A percentile compares a stretch with the other conserved stretches of the same genome.
Evolutionary conservation across 2,113 vertebrate genomes (phyloP).

Genomic region (Pandion haliaetus): DNA sequence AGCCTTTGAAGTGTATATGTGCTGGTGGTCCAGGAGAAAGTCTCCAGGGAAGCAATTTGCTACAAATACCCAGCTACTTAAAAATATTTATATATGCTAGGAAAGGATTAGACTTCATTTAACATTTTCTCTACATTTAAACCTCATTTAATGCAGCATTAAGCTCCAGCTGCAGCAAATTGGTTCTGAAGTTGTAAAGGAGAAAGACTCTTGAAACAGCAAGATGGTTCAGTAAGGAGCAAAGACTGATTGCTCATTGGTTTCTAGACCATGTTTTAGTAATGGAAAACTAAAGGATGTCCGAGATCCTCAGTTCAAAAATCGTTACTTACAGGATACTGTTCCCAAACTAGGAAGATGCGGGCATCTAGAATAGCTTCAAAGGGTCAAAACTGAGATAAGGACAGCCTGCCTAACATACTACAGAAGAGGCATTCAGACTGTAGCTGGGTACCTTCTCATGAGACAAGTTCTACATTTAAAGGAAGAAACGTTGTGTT

Average conservation of each 20-base stretch:
- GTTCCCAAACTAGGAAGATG: background rate
- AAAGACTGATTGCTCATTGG: background rate
- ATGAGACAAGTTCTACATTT: background rate
- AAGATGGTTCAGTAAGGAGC: background rate
- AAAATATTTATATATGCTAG: conserved; percentile 27
- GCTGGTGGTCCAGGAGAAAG: background rate
- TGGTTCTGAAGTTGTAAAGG: background rate
- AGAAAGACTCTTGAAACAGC: background rate
- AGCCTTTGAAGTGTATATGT: background rate
- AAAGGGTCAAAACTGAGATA: background rate
- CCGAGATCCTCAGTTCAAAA: background rate
- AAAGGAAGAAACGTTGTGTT: background rate
- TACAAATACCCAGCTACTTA: conserved; percentile 8
- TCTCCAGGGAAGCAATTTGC: conserved; percentile 27
- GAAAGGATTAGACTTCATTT: conserved; percentile 17
- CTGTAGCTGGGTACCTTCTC: background rate
- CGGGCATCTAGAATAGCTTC: background rate
- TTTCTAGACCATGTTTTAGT: background rate
- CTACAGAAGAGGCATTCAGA: background rate
- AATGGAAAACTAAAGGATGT: background rate
- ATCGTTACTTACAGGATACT: background rate
- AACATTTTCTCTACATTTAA: conserved; percentile 10
- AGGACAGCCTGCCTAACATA: background rate
- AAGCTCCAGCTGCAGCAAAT: background rate
- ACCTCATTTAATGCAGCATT: conserved; percentile 49